Evolutionary conservation across 2,888 invertebrate species (phyloP).

Genomic region (Hypercompe scribonia): DNA sequence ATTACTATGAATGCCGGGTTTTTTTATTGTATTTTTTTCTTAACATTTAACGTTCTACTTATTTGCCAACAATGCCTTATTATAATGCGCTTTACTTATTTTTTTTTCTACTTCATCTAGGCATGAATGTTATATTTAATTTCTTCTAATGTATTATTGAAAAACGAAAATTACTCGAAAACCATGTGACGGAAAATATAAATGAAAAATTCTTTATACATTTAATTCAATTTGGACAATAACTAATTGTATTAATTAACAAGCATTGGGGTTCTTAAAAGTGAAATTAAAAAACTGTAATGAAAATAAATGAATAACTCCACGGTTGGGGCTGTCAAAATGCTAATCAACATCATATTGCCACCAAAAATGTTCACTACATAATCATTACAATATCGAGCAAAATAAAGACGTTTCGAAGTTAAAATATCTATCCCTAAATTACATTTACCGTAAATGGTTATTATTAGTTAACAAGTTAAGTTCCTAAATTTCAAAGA

Average conservation of each 20-base stretch:
- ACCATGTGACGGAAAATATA: too few species aligned
- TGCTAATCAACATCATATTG: neutral
- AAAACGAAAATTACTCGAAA: too few species aligned
- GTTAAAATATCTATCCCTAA: constrained; percentile 39
- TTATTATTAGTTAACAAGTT: constrained; percentile 54
- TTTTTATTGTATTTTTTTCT: too few species aligned
- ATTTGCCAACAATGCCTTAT: too few species aligned
- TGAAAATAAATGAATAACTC: too few species aligned
- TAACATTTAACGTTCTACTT: too few species aligned
- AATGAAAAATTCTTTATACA: too few species aligned
- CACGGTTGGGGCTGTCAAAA: neutral
- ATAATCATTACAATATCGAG: constrained; percentile 4
- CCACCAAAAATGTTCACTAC: neutral
- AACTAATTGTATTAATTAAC: neutral
- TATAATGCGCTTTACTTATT: too few species aligned
- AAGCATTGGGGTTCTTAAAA: neutral
- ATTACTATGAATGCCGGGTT: neutral
- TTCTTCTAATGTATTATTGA: too few species aligned
- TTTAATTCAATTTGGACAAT: neutral
- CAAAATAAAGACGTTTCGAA: neutral
- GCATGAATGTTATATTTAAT: neutral
- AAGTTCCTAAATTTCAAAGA: constrained; percentile 48
- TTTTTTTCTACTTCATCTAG: too few species aligned
- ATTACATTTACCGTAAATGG: constrained; percentile 35
- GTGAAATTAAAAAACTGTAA: neutral